These are phyloP conservation scores for Zaprionus obscuricornis DNA, from an alignment of 2,888 invertebrate species.

Conservation along the genomic window DNA sequence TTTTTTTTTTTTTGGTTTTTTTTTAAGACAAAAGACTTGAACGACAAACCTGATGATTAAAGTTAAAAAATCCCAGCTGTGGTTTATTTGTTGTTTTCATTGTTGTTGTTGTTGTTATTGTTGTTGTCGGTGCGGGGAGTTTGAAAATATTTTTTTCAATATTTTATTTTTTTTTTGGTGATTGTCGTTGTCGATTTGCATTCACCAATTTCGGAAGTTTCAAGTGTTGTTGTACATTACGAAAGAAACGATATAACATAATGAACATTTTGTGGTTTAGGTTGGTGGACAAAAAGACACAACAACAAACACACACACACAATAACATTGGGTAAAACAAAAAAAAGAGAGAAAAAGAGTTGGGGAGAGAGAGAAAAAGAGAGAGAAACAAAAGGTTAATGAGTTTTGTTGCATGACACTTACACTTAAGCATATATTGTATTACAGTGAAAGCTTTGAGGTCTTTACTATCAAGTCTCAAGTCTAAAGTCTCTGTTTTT, in stretches of 20 bases:
- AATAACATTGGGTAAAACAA: neutral
- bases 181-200: slow-evolving; percentile 33
- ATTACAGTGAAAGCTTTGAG: slow-evolving; percentile 43
- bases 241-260: slow-evolving; percentile 20
- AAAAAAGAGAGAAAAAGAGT: slow-evolving; percentile 18
- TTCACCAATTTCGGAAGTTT: slow-evolving; percentile 16
- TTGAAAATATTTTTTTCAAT: slow-evolving; percentile 27
- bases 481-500: neutral
- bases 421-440: slow-evolving; percentile 13
- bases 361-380: slow-evolving; percentile 14
- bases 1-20: too few species aligned
- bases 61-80: slow-evolving; percentile 83
- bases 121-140: slow-evolving; percentile 28
- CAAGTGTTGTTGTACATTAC: slow-evolving; percentile 25
- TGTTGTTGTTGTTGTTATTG: slow-evolving; percentile 41
- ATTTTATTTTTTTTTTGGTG: slow-evolving; percentile 17
- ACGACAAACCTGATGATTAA: slow-evolving; percentile 83
- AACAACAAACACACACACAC: slow-evolving; percentile 18
- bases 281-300: slow-evolving; percentile 14
- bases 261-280: slow-evolving; percentile 18
- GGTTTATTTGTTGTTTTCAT: slow-evolving; percentile 48
- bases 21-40: slow-evolving; percentile 81
- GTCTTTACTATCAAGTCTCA: slow-evolving; percentile 7
- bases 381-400: slow-evolving; percentile 46
- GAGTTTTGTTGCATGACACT: slow-evolving; percentile 36